A percentile compares a stretch with the other conserved stretches of the same genome.
phyloP scores from a whole-genome alignment of 2,113 vertebrate genomes.

The Elgaria multicarinata region DNA sequence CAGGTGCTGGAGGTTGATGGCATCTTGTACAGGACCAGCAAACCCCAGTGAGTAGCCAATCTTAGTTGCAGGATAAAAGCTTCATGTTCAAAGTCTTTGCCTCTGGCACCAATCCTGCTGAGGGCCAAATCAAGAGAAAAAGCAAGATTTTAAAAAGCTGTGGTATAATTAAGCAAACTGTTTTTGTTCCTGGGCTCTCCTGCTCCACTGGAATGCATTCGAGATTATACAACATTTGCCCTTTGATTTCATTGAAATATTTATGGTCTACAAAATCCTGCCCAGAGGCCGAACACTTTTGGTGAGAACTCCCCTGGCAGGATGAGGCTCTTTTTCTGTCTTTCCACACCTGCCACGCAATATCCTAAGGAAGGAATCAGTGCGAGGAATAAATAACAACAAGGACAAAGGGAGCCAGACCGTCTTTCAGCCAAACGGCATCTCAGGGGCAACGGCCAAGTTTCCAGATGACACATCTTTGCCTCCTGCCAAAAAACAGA shows the following conservation, averaged over 20 bases:
- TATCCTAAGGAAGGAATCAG: conserved; percentile 35
- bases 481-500: conserved; percentile 36
- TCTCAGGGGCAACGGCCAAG: conserved; percentile 27
- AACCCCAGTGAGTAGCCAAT: no score
- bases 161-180: neutral
- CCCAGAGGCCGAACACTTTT: neutral
- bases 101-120: neutral
- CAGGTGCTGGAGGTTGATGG: no score
- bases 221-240: conserved; percentile 9
- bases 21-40: no score
- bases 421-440: conserved; percentile 68
- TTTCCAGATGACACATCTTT: conserved; percentile 47
- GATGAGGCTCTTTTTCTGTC: neutral
- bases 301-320: neutral
- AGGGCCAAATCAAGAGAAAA: neutral
- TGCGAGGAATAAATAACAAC: neutral
- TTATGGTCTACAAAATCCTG: conserved; percentile 14
- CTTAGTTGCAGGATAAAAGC: no score
- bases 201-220: neutral
- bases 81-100: neutral
- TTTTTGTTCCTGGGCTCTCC: neutral
- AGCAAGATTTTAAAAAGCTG: neutral
- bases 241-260: conserved; percentile 7
- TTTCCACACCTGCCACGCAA: conserved; percentile 1
- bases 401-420: conserved; percentile 37